Evolutionary conservation across 2,888 invertebrate species (phyloP), one percentile per base, ranked within the genome.

Genomic region (Unio delphinus): DNA sequence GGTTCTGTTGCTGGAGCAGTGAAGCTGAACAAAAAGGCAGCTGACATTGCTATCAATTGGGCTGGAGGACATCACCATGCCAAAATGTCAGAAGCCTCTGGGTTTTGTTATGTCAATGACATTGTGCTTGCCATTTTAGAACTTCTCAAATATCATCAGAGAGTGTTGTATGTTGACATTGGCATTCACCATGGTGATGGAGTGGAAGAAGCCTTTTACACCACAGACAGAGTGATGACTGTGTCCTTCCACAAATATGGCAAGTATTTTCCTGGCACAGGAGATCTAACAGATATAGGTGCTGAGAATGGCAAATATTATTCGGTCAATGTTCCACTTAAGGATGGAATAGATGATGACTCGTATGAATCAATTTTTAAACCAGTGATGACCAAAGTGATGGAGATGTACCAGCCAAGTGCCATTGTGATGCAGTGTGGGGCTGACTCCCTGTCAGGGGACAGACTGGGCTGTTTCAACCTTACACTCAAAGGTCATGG

Each of bases 141-240:
- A 90, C 91, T 99, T 69, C 91, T 99, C 30, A 99, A 99, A 90
- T 98, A 98, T 90, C 98, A 98, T 89, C 97, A 97, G 90, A 92
- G 98, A 83, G 99, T 99, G 17, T 91, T 99, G 68, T 99, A 99
- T 90, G 96, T 99, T 80, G 99, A 99, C 88, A 99, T 99, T 86
- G 99, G 99, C 91, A 98, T 99, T 55, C 99, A 99, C 90, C 99
- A 99, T 87, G 99, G 99, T 0, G 99, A 99, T 90, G 99, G 99
- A 28, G 99, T 99, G 0, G 98, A 99, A 90, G 99, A 99, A 91
- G 98, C 98, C 0, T 98, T 98, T 91, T 99, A 99, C 89, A 98
- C 98, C 4, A 99, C 99, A 0, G 99, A 99, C 90, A 93, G 99
- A 82, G 99, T 99, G 0, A 99, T 99, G 99, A 99, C 99, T 0